Base-by-base conservation (phyloP, 2,113 vertebrate species). In the Lagopus leucura region DNA sequence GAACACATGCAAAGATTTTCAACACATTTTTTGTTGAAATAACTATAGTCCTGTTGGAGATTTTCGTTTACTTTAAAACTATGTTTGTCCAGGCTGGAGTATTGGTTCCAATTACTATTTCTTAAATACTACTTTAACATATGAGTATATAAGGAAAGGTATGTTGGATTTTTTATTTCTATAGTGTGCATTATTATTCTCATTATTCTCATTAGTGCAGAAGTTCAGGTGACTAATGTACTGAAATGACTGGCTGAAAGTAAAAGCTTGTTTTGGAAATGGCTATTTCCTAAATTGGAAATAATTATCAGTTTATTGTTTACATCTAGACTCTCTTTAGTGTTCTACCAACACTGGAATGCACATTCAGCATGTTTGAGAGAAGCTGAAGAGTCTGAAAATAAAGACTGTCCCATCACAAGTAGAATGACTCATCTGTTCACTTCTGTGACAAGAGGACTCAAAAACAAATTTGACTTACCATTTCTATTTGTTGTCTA, bases 271-370 rank as follows among this genome's bases (percentile, higher is more conserved):
- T 80, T 57, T 67, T 42, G 55, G 40, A 65, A 92, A 74, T 47
- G 16, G 10, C 4, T 85, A 52, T 61, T 61, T 82, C 48, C 63
- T 50, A 34, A 52, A 28, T 52, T 52, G 50, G 50, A 52, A 52
- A 52, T 52, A 71, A 25, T 34, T 88, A 45, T 2, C 76, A 52
- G 82, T 80, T 95, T 92, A 89, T 85, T 94, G 50, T 89, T 94
- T 89, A 74, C 40, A 89, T 76, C 38, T 19, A 17, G 60, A 64
- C 28, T 79, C 12, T 55, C n/a, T 64, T 61, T 47, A 48, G 40
- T 40, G 25, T 88, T 54, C 52, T 54, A 27, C 64, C 88, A 61
- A 74, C n/a, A 60, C 65, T 86, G 75, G 88, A 92, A 87, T 47
- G 48, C 0, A 1, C 58, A 38, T 89, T 80, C 40, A 92, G 1